A percentile compares a stretch with the other conserved stretches of the same genome.
These are phyloP conservation scores for Phyllostomus discolor DNA, from an alignment of 2,113 vertebrate species.

Conservation along the genomic window DNA sequence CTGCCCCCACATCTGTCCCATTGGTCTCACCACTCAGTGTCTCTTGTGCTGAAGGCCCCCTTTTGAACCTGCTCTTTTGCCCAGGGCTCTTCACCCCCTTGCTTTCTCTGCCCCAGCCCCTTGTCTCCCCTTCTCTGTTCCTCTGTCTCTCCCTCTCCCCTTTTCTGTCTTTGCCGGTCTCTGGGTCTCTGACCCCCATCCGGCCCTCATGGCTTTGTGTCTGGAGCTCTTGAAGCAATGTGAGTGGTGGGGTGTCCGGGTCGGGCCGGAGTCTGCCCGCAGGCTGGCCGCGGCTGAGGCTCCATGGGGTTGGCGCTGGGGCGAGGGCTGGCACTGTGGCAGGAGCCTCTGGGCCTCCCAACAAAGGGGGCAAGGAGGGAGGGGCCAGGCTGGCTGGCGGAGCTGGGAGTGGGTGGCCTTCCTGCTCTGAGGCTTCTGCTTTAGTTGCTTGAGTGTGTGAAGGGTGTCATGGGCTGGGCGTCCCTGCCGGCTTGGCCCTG, in stretches of 20 bases:
- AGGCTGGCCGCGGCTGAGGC: slow-evolving; percentile 73
- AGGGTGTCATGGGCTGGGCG: slow-evolving; percentile 33
- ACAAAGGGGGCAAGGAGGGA: neutral
- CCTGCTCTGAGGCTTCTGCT: slow-evolving; percentile 71
- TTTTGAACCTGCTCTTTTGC: slow-evolving; percentile 15
- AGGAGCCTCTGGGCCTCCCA: slow-evolving; percentile 31
- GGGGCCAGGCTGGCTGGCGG: slow-evolving; percentile 49
- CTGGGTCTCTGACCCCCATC: slow-evolving; percentile 75
- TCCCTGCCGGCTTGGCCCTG: slow-evolving; percentile 65
- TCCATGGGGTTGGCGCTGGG: slow-evolving; percentile 74
- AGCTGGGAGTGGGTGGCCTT: slow-evolving; percentile 49
- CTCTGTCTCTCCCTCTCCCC: slow-evolving; percentile 64
- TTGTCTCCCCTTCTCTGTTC: slow-evolving; percentile 19
- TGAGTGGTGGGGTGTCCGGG: slow-evolving; percentile 79
- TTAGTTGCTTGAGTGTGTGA: slow-evolving; percentile 67
- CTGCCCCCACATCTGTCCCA: neutral
- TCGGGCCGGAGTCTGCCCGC: slow-evolving; percentile 69
- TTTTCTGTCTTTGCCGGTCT: slow-evolving; percentile 68
- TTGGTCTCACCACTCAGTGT: neutral
- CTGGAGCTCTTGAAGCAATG: slow-evolving; percentile 85
- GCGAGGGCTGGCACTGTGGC: slow-evolving; percentile 64
- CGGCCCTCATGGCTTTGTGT: slow-evolving; percentile 86
- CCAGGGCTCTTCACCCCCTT: neutral
- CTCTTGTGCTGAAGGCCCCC: neutral
- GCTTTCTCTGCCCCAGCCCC: slow-evolving; percentile 10